Percentiles rank a stretch among this genome's conserved stretches.
Evolutionary conservation across 2,888 invertebrate species (phyloP).

Genomic region (Alloscopus bannaensis): DNA sequence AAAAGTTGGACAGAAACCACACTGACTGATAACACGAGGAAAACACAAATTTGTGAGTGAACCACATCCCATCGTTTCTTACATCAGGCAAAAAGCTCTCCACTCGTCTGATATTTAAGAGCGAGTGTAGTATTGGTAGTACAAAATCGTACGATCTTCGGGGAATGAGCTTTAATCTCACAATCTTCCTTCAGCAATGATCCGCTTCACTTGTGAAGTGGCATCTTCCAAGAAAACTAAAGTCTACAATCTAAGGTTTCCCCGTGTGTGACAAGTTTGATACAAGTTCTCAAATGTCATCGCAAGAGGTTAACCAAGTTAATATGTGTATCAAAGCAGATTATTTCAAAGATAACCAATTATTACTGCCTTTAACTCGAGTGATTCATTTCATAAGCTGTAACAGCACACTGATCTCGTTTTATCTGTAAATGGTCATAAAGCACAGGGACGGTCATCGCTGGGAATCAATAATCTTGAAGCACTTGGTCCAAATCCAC

Average conservation of each 20-base stretch:
- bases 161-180: constrained; percentile 28
- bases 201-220: constrained; percentile 22
- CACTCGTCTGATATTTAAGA: neutral
- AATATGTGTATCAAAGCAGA: neutral
- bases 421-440: constrained; percentile 18
- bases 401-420: neutral
- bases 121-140: neutral
- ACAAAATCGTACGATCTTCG: constrained; percentile 27
- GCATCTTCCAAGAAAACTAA: neutral
- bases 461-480: neutral
- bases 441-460: neutral
- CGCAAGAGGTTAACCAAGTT: neutral
- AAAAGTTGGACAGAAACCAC: constrained; percentile 5
- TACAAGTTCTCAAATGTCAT: neutral
- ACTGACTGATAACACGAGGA: neutral
- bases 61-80: constrained; percentile 44
- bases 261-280: neutral
- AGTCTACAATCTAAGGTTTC: no score
- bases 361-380: neutral
- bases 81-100: constrained; percentile 27
- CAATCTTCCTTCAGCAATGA: neutral
- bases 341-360: neutral
- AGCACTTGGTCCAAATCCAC: no score
- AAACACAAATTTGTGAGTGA: constrained; percentile 10
- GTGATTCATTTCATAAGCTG: neutral